Percentiles rank a stretch among this genome's conserved stretches.
Evolutionary conservation across 92 coral and sea anemone genomes (phyloP).

Genomic region (Epizoanthus illoricatus): DNA sequence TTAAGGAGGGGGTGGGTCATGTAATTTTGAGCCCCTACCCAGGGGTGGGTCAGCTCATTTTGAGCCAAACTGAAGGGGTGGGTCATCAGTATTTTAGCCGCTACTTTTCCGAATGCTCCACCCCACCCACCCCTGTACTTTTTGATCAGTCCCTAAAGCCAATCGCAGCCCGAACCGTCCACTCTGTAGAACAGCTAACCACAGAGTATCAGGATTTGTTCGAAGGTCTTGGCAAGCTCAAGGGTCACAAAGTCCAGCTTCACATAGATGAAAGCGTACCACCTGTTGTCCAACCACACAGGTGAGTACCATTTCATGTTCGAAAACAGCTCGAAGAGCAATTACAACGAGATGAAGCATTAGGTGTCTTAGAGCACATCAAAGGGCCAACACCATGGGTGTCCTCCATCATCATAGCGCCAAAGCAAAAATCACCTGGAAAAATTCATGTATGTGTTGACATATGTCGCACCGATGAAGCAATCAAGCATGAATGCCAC

Average conservation of each 20-base stretch:
- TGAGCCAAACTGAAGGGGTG: too few species aligned
- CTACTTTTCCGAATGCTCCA: too few species aligned
- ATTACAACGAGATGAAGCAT: conserved; percentile 37
- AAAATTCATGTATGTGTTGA: conserved; percentile 44
- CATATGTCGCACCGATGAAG: conserved; percentile 35
- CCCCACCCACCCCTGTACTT: too few species aligned
- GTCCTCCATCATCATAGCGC: conserved; percentile 39
- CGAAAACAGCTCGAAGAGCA: conserved; percentile 39
- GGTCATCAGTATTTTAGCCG: too few species aligned
- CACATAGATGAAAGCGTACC: conserved; percentile 24
- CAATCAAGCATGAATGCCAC: conserved; percentile 40
- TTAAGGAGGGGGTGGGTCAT: too few species aligned
- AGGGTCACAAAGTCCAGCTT: conserved; percentile 27
- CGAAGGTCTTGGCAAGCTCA: conserved; percentile 40
- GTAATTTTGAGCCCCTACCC: too few species aligned
- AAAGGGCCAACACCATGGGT: conserved; percentile 50
- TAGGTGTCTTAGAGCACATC: conserved; percentile 38
- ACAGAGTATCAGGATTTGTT: background rate
- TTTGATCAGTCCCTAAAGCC: too few species aligned
- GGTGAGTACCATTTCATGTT: conserved; percentile 39
- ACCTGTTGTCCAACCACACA: conserved; percentile 30
- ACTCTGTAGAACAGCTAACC: conserved; percentile 20
- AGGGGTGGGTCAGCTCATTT: too few species aligned
- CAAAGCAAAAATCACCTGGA: conserved; percentile 39
- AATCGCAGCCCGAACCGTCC: background rate